Base-by-base conservation (phyloP, 2,797 vertebrate genomes). In the Molossus molossus region DNA sequence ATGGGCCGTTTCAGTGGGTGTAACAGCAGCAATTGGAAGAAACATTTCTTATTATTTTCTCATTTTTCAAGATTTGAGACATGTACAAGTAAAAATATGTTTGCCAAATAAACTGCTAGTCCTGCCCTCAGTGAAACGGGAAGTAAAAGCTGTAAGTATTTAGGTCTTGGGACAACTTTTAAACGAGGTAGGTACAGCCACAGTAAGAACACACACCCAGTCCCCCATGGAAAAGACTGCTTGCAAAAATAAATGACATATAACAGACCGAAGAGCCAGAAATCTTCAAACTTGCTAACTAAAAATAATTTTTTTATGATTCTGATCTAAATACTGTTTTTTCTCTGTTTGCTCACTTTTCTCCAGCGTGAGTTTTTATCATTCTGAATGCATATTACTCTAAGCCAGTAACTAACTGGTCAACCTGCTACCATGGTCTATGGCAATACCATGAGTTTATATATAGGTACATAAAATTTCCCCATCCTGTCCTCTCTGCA, bases 341-440 rank as follows among this genome's bases (percentile, higher is more conserved):
- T 89, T 96, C 97, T 93, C 91, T 95, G 60, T 93, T 62, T 93
- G 96, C 92, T 97, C 91, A 64, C 73, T 92, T 96, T 83, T n/a
- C n/a, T n/a, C n/a, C n/a, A n/a, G n/a, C n/a, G n/a, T n/a, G n/a
- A n/a, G 79, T 80, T 94, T 50, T 20, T 11, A 57, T 57, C 87
- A 53, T 82, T 96, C 91, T 2, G 2, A 90, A 79, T 96, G 97
- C 95, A 95, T 0, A 48, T 96, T 98, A 94, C 96, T 97, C 97
- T 98, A 98, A 64, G 96, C 97, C 60, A 98, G 93, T 84, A 67
- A 85, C 82, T 90, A 97, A 97, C 75, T 90, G 97, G 98, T 97
- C 97, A 97, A 94, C 95, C 96, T 86, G 87, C 85, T 84, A 97
- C 40, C 40, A 45, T 45, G 40, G 40, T 45, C 97, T 97, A 23